Base-by-base conservation (phyloP, 2,113 vertebrate species). In the Nothobranchius kuhntae region DNA sequence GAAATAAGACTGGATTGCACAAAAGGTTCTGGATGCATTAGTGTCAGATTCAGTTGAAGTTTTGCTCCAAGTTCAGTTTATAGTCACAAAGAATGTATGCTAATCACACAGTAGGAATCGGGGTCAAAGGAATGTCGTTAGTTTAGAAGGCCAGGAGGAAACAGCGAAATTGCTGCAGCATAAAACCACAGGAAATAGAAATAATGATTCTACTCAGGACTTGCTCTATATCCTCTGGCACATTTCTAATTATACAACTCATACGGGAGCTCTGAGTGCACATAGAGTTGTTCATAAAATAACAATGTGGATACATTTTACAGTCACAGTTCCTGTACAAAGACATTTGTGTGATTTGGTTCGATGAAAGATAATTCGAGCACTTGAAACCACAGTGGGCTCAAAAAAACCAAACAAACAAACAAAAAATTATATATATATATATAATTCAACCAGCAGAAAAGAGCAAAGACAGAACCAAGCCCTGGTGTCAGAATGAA, bases 181-280 rank as follows among this genome's bases (percentile, higher is more conserved):
- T 44, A 71, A 69, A 65, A 69, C 68, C 30, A 58, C 24, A 55
- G 61, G 14, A 78, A 81, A 73, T 44, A 53, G 55, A 65, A 83
- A 73, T 71, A 62, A 83, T 76, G 40, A 65, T 54, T 72, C 11
- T 63, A 57, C 59, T 65, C 62, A 64, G 36, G 15, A 17, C 0
- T 2, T 36, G 30, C 66, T 60, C 57, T 21, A 47, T 57, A 42
- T 73, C 53, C 66, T 4, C 51, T 61, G 63, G 61, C 52, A 65
- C 47, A 21, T 75, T 62, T 72, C 13, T 24, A 47, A 76, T 54
- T 30, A 42, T 55, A 15, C 61, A 67, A 52, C 30, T 57, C 47
- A 17, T 35, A 17, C 52, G 2, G 38, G 30, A 1, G 11, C 15
- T 53, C 61, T 30, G 1, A 9, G 30, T 62, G 12, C 17, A 44